Evolutionary conservation across 2,113 vertebrate genomes (phyloP).

Genomic region (Hyaena hyaena): DNA sequence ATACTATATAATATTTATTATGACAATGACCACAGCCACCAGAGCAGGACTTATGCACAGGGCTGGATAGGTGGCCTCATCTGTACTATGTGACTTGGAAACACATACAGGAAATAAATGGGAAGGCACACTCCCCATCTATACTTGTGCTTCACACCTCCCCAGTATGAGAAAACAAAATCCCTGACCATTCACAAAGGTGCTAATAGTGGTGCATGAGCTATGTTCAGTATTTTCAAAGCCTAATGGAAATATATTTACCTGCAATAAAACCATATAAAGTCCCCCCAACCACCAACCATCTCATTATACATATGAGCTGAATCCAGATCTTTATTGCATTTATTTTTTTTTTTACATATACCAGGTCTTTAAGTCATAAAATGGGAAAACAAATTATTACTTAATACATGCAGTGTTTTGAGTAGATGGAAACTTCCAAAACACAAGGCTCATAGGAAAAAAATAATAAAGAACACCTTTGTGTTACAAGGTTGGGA

Average conservation of each 20-base stretch:
- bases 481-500: conserved; percentile 62
- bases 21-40: neutral
- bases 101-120: neutral
- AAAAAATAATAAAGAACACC: conserved; percentile 45
- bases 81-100: neutral
- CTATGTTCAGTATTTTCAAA: conserved; percentile 57
- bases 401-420: conserved; percentile 61
- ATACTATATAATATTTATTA: neutral
- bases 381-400: conserved; percentile 68
- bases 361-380: conserved; percentile 51
- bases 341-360: conserved; percentile 58
- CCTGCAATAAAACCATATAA: conserved; percentile 45
- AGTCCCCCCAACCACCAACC: neutral
- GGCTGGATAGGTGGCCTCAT: neutral
- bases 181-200: conserved; percentile 14
- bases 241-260: conserved; percentile 51
- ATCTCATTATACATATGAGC: conserved; percentile 54
- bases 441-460: conserved; percentile 41
- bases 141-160: neutral
- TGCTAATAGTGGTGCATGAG: neutral
- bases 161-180: conserved; percentile 16
- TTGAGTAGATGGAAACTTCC: conserved; percentile 67
- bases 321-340: conserved; percentile 39
- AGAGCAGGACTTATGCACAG: neutral
- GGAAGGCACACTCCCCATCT: neutral